A percentile compares a stretch with the other conserved stretches of the same genome.
phyloP scores from a whole-genome alignment of 1,140 invertebrate species.

The Drosophila paulistorum region DNA sequence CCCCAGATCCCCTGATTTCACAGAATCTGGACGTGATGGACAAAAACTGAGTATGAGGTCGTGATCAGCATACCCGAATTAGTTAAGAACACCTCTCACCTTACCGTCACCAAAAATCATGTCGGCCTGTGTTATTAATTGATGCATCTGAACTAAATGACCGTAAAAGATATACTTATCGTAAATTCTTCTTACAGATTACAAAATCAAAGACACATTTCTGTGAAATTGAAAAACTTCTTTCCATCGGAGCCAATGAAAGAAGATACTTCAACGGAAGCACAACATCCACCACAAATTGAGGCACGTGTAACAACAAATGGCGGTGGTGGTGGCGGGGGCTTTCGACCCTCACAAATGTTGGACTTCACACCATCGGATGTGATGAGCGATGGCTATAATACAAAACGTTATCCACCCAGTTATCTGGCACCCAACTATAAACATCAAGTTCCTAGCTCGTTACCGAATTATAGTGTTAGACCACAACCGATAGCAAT shows the following conservation, averaged over 20 bases:
- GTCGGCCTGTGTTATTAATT: no score
- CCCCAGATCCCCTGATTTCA: no score
- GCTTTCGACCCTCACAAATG: conserved; percentile 72
- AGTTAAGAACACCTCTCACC: no score
- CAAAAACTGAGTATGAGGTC: no score
- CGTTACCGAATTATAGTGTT: conserved; percentile 13
- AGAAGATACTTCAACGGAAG: not conserved
- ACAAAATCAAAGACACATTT: conserved; percentile 46
- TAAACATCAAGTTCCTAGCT: conserved; percentile 57
- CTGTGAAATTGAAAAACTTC: conserved; percentile 71
- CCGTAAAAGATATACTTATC: no score
- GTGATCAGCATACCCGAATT: no score
- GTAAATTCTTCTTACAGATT: conserved; percentile 2
- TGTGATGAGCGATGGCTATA: conserved; percentile 45
- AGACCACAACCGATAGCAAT: conserved; percentile 35
- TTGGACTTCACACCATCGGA: conserved; percentile 74
- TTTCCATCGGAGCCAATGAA: conserved; percentile 60
- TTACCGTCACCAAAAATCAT: no score
- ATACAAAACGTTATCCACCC: conserved; percentile 62
- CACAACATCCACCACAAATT: conserved; percentile 6
- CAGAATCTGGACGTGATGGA: no score
- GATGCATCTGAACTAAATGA: no score
- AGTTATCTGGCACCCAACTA: conserved; percentile 71
- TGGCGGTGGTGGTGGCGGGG: conserved; percentile 15
- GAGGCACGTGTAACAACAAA: conserved; percentile 53